phyloP scores from a whole-genome alignment of 2,113 vertebrate species.

The Drymodes brunneopygia region DNA sequence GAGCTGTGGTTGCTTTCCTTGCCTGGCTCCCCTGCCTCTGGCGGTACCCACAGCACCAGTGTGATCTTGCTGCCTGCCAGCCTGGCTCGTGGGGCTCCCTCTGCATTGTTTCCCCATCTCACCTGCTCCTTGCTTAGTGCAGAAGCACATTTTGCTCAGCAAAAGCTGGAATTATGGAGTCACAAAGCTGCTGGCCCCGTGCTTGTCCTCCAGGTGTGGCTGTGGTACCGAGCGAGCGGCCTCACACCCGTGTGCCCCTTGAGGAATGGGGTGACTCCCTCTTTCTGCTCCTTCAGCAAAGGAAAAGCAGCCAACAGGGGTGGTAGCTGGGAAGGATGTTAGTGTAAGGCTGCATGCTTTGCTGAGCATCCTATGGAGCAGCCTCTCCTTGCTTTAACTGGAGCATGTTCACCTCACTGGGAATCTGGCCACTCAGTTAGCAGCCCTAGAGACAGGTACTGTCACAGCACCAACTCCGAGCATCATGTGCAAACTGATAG shows the following conservation, averaged over 20 bases:
- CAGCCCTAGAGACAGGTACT: not conserved
- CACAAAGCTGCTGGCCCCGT: not conserved
- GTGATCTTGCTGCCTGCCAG: not conserved
- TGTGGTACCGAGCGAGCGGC: not conserved
- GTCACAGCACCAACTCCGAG: not conserved
- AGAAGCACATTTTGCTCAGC: not conserved
- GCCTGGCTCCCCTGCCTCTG: not conserved
- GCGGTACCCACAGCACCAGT: not conserved
- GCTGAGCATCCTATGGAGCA: not conserved
- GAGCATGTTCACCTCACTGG: not conserved
- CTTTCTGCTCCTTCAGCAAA: not conserved
- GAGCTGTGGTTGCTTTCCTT: not conserved
- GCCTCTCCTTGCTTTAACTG: not conserved
- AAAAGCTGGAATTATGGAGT: not conserved
- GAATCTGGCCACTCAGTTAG: not conserved
- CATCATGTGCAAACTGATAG: not conserved
- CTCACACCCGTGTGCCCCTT: fast-evolving
- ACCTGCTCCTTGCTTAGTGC: not conserved
- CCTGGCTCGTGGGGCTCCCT: not conserved
- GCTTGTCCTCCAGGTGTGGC: not conserved
- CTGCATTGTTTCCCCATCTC: not conserved
- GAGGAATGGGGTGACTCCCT: not conserved
- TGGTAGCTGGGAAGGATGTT: not conserved
- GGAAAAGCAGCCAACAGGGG: not conserved
- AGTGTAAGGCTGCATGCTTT: not conserved